Evolutionary conservation across 2,113 vertebrate species (phyloP).

Genomic region (Equus quagga): DNA sequence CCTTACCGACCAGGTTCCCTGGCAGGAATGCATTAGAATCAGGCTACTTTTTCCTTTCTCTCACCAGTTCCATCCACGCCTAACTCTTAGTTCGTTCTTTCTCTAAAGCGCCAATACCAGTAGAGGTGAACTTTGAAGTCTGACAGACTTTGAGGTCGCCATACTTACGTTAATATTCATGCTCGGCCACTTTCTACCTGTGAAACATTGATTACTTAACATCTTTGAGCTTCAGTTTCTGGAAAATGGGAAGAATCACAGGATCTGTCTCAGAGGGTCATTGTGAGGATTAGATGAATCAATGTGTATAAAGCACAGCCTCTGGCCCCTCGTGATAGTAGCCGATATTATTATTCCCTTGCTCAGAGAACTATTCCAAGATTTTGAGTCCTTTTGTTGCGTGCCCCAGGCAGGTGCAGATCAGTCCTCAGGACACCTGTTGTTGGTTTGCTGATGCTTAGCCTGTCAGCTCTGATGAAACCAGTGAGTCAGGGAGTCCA

Average conservation of each 20-base stretch:
- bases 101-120: not conserved
- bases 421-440: not conserved
- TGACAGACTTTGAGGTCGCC: not conserved
- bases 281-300: not conserved
- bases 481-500: not conserved
- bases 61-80: not conserved
- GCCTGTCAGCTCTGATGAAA: not conserved
- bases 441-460: not conserved
- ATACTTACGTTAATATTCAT: not conserved
- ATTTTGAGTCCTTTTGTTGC: not conserved
- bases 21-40: not conserved
- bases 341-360: not conserved
- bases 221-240: not conserved
- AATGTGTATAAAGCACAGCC: not conserved
- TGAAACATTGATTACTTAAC: not conserved
- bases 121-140: not conserved
- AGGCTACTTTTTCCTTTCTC: not conserved
- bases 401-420: not conserved
- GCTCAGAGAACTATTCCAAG: not conserved
- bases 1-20: not conserved
- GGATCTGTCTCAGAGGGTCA: not conserved
- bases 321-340: not conserved
- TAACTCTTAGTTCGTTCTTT: conserved; percentile 1
- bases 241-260: not conserved
- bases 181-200: not conserved